Conservation (phyloP, 2,888 invertebrate genomes). For the Platypus cylindrus region DNA sequence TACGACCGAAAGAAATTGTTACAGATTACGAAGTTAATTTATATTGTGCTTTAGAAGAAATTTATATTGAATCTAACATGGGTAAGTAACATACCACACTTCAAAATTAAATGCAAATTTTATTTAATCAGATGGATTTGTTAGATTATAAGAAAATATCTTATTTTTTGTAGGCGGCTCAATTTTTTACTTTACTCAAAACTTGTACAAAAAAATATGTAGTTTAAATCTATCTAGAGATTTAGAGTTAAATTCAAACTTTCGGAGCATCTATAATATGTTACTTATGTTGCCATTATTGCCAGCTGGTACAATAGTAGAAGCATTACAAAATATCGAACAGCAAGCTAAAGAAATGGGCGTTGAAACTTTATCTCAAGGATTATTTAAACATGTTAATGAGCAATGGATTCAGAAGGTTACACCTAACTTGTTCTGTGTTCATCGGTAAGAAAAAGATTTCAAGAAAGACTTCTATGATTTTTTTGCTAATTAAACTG, state of each 20-base stretch:
- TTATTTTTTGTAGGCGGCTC: slow-evolving; percentile 23
- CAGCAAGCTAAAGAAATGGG: slow-evolving; percentile 26
- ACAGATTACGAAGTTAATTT: slow-evolving; percentile 32
- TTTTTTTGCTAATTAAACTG: too few relatives aligned
- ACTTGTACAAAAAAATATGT: slow-evolving; percentile 32
- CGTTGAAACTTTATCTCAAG: slow-evolving; percentile 19
- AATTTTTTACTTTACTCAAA: slow-evolving; percentile 31
- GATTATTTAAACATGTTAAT: slow-evolving; percentile 26
- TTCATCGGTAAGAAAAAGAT: slow-evolving; percentile 21
- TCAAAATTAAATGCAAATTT: not conserved
- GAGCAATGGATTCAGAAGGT: slow-evolving; percentile 29
- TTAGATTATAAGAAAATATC: not conserved
- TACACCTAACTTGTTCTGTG: slow-evolving; percentile 31
- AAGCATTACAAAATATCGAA: slow-evolving; percentile 29
- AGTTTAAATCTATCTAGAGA: slow-evolving; percentile 26
- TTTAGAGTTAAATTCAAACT: slow-evolving; percentile 29
- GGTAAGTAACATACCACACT: slow-evolving; percentile 13
- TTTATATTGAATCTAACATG: slow-evolving; percentile 28
- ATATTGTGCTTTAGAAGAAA: slow-evolving; percentile 31
- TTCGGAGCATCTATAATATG: slow-evolving; percentile 32
- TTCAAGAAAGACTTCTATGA: too few relatives aligned
- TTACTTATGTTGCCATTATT: slow-evolving; percentile 31
- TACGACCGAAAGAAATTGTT: slow-evolving; percentile 30
- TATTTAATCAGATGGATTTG: not conserved
- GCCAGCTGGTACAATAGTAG: slow-evolving; percentile 31